Percentiles rank a stretch among this genome's conserved stretches.
Evolutionary conservation across 2,888 invertebrate species (phyloP).

Genomic region (Clusia tigrina): DNA sequence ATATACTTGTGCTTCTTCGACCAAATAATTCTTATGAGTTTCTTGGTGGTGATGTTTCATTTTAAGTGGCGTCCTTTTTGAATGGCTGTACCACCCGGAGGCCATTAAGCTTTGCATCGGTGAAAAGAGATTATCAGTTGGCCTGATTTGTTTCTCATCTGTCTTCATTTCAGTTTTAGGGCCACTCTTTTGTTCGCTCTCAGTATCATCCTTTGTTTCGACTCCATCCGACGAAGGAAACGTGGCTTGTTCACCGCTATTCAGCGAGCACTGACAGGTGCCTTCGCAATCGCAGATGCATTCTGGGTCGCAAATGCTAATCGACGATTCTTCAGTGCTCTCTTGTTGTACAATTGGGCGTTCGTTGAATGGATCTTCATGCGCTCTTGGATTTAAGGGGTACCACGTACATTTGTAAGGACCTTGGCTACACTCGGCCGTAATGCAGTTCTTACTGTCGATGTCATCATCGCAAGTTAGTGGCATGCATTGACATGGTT

Average conservation of each 20-base stretch:
- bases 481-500: conserved; percentile 45
- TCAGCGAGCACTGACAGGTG: conserved; percentile 11
- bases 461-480: conserved; percentile 55
- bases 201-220: neutral
- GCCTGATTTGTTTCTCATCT: neutral
- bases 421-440: conserved; percentile 54
- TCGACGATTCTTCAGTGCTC: conserved; percentile 43
- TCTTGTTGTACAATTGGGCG: conserved; percentile 52
- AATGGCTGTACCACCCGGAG: no score
- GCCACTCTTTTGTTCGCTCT: neutral
- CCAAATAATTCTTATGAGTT: neutral
- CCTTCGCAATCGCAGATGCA: conserved; percentile 40
- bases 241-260: neutral
- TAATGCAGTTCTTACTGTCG: conserved; percentile 45
- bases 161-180: neutral
- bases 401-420: conserved; percentile 55
- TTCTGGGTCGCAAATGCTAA: conserved; percentile 36
- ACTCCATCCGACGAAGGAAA: neutral
- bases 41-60: no score
- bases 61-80: no score
- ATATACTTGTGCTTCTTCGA: neutral
- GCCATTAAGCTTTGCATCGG: no score
- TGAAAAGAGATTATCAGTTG: neutral
- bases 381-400: conserved; percentile 45
- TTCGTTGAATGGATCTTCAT: conserved; percentile 36